Evolutionary conservation across 2,888 invertebrate genomes (phyloP).

Genomic region (Xanthostigma xanthostigma): DNA sequence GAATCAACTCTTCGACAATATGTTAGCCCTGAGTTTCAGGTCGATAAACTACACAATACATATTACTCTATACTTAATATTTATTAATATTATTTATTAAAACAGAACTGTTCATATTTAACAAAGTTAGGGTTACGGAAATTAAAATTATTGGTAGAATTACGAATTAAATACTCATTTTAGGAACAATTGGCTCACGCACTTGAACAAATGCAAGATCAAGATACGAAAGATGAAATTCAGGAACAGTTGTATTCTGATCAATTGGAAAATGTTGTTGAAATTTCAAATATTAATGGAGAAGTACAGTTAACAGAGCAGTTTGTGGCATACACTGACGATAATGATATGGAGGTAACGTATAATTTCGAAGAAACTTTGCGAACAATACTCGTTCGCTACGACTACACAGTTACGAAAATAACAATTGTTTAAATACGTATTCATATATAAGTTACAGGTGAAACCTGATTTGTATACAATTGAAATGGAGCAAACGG

Average conservation of each 20-base stretch:
- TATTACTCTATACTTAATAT: background rate
- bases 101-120: background rate
- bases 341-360: background rate
- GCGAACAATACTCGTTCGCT: too few species aligned
- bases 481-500: conserved; percentile 9
- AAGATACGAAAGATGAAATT: conserved; percentile 20
- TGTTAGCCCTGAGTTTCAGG: conserved; percentile 28
- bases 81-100: background rate
- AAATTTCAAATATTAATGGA: conserved; percentile 11
- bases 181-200: conserved; percentile 22
- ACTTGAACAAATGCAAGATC: conserved; percentile 13
- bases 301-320: conserved; percentile 20
- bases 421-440: background rate
- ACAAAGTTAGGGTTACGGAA: too few species aligned
- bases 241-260: conserved; percentile 25
- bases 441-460: conserved; percentile 3
- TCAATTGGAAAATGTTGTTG: conserved; percentile 19
- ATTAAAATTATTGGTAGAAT: background rate
- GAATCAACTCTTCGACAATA: conserved; percentile 28
- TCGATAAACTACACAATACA: conserved; percentile 12
- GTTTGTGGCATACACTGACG: conserved; percentile 18
- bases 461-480: conserved; percentile 13
- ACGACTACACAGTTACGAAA: too few species aligned
- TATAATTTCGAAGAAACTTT: too few species aligned
- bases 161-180: conserved; percentile 4